Evolutionary conservation across 2,797 vertebrate genomes (phyloP).

Genomic region (Allobates femoralis): DNA sequence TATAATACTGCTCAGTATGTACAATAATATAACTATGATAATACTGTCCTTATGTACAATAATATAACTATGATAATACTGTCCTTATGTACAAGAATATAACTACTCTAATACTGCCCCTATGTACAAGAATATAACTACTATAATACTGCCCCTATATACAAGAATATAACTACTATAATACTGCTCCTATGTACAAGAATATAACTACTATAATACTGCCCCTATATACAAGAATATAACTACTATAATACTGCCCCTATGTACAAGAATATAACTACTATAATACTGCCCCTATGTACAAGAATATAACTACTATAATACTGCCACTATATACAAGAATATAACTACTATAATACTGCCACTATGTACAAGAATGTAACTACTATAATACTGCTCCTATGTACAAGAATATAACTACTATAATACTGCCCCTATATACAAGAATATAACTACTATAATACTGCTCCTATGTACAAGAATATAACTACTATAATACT

Average conservation of each 20-base stretch:
- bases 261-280: neutral
- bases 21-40: neutral
- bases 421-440: neutral
- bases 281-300: neutral
- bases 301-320: slow-evolving; percentile 22
- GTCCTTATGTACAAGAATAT: neutral
- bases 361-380: neutral
- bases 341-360: neutral
- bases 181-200: neutral
- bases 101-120: slow-evolving; percentile 4
- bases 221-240: slow-evolving; percentile 7
- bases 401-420: neutral
- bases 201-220: neutral
- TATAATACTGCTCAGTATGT: neutral
- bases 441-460: slow-evolving; percentile 14
- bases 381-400: slow-evolving; percentile 16
- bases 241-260: slow-evolving; percentile 19
- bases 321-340: neutral
- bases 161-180: slow-evolving; percentile 18
- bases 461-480: neutral
- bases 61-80: slow-evolving; percentile 11
- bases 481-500: slow-evolving; percentile 9
- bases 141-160: neutral
- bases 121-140: slow-evolving; percentile 14
- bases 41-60: neutral